Conservation (phyloP, 2,113 vertebrate species). For the Rhineura floridana region DNA sequence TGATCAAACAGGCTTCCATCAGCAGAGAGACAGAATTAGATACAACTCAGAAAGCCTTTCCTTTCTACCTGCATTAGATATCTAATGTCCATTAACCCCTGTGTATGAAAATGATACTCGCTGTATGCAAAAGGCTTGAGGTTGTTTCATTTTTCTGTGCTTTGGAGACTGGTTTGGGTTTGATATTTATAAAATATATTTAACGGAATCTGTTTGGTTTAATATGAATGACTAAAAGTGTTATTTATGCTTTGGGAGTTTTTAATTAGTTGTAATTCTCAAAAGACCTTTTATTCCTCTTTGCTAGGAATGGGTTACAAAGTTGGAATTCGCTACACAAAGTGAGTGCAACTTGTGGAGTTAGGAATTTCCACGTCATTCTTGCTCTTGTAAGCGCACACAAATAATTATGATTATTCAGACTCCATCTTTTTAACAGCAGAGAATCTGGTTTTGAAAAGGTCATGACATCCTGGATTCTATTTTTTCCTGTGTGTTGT, state of each 20-base stretch:
- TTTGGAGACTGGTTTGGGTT: not conserved
- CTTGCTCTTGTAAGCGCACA: not conserved
- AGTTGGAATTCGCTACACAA: not conserved
- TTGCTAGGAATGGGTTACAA: not conserved
- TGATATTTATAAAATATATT: not conserved
- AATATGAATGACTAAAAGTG: not conserved
- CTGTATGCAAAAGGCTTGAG: fast-evolving
- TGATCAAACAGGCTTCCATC: no score
- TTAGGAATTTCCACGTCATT: not conserved
- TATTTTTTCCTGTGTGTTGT: not conserved
- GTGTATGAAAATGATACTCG: not conserved
- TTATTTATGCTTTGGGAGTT: not conserved
- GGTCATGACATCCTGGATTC: no score
- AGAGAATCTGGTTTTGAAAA: not conserved
- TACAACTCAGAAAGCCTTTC: not conserved
- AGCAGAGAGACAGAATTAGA: no score
- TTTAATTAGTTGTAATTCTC: not conserved
- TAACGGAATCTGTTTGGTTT: not conserved
- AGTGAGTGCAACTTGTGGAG: not conserved
- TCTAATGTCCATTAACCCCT: not conserved
- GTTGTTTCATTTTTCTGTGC: not conserved
- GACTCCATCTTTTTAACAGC: not conserved
- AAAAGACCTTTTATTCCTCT: not conserved
- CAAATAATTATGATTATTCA: not conserved
- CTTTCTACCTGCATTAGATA: not conserved